Evolutionary conservation across 2,113 vertebrate genomes (phyloP), one percentile per base, ranked within the genome.

Genomic region (Takifugu bimaculatus): DNA sequence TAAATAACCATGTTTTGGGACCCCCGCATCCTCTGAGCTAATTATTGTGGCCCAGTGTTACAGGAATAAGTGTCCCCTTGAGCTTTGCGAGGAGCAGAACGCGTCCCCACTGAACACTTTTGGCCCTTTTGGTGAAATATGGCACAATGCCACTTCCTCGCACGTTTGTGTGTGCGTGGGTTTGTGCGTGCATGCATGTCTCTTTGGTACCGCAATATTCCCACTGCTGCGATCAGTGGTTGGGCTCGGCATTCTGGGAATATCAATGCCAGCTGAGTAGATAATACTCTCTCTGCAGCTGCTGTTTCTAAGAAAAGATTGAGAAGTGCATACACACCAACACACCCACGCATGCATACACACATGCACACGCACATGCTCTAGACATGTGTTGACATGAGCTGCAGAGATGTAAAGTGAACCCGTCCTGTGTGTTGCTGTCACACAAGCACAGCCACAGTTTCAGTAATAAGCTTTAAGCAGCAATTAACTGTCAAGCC

Each of bases 301-400:
- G 88, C 78, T 82, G 86, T 74, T 87, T 87, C 88, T 89, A 89
- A 89, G 88, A 88, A 89, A 89, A 89, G 85, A 82, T 74, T 0
- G 14, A 63, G 62, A 77, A 35, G 48, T 70, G 57, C 57, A 39
- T 51, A 51, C 50, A 35, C 50, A 62, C 67, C 42, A 61, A 57
- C 49, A 26, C 29, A 20, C 12, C 44, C 50, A 71, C 50, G 48
- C 13, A 43, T 44, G 20, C 39, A 62, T 63, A 32, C 64, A 53
- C 52, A 26, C n/a, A 20, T 5, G 49, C 63, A 45, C 13, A 49
- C 45, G 35, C 32, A 49, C 15, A 26, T 59, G 26, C 68, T 50
- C 15, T 50, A 74, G 32, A 77, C 76, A 54, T 60, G 60, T 14
- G 13, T 72, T 55, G 52, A 70, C 59, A 60, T 50, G 42, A 60